Evolutionary conservation across 1,140 invertebrate species (phyloP).

Genomic region (Temnothorax nylanderi): DNA sequence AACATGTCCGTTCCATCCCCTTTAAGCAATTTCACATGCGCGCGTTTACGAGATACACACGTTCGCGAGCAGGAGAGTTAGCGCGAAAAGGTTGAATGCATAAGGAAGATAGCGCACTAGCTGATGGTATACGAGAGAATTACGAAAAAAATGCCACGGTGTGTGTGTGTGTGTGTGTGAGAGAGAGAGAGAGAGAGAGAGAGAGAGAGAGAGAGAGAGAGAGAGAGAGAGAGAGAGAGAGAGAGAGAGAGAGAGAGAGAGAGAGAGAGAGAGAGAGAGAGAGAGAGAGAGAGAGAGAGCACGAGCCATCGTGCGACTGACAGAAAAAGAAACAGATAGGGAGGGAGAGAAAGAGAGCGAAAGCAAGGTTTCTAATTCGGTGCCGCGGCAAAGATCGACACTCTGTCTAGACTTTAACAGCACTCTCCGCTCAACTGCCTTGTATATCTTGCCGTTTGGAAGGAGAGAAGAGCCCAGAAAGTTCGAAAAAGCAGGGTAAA

Average conservation of each 20-base stretch:
- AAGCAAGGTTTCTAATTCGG: slow-evolving; percentile 83
- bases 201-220: too few species aligned
- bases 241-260: background rate
- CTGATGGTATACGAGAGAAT: slow-evolving; percentile 22
- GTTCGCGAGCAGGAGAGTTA: background rate
- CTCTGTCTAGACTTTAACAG: slow-evolving; percentile 84
- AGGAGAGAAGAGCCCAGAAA: background rate
- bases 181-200: background rate
- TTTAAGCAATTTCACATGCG: slow-evolving; percentile 75
- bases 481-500: slow-evolving; percentile 11
- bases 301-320: slow-evolving; percentile 9
- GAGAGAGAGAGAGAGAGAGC: background rate
- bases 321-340: slow-evolving; percentile 19
- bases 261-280: too few species aligned
- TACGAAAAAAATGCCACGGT: background rate
- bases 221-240: background rate
- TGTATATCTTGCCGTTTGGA: slow-evolving; percentile 55
- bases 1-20: slow-evolving; percentile 59
- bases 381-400: slow-evolving; percentile 85
- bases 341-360: slow-evolving; percentile 7
- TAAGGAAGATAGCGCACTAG: background rate
- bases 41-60: slow-evolving; percentile 49
- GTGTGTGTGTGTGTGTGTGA: too few species aligned
- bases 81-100: slow-evolving; percentile 7
- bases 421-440: slow-evolving; percentile 68